Conservation (phyloP, 1,140 invertebrate species). For the Sesamia nonagrioides region DNA sequence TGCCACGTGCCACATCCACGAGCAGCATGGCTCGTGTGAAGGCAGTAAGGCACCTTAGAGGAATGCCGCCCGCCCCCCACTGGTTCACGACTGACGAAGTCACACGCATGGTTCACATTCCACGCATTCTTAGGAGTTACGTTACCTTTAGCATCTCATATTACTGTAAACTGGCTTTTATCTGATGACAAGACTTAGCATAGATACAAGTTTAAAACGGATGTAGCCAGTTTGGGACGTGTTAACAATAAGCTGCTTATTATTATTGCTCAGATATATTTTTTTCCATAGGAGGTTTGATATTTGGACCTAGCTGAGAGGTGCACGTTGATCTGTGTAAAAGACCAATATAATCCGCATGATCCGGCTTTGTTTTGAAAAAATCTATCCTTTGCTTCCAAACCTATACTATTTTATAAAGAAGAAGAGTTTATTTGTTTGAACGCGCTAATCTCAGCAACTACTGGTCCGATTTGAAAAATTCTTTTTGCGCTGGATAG, state of each 20-base stretch:
- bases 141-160: neutral
- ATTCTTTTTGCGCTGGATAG: no score
- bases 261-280: no score
- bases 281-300: no score
- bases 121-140: slow-evolving; percentile 37
- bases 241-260: neutral
- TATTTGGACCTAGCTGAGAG: neutral
- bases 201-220: slow-evolving; percentile 4
- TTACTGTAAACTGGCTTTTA: slow-evolving; percentile 4
- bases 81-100: neutral
- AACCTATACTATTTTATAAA: no score
- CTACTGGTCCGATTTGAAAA: no score
- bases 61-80: slow-evolving; percentile 33
- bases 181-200: neutral
- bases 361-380: no score
- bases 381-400: no score
- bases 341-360: no score
- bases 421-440: no score
- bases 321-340: neutral
- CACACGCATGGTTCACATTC: slow-evolving; percentile 51
- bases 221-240: neutral
- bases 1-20: slow-evolving; percentile 4
- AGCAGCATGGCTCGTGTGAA: neutral
- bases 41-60: slow-evolving; percentile 15
- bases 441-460: no score